Conservation (phyloP, 35 echinoderm and acorn worm genomes). For the Patiria miniata region DNA sequence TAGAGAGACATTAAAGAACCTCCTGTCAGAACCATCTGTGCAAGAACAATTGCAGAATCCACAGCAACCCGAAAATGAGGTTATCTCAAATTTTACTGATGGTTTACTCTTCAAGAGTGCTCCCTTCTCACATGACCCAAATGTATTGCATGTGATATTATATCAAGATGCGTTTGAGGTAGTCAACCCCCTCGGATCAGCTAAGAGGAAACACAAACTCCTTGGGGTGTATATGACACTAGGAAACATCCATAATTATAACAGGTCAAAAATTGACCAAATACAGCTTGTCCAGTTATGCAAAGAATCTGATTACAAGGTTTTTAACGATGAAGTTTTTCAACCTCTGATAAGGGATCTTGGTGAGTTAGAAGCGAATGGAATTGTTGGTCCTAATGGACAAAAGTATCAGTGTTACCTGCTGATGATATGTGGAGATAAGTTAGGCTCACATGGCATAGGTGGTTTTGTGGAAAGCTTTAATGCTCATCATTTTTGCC, state of each 20-base stretch:
- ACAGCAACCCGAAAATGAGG: neutral
- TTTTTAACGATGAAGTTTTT: slow-evolving; percentile 49
- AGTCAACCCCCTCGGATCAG: slow-evolving; percentile 68
- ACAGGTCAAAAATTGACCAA: slow-evolving; percentile 56
- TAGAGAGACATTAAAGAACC: neutral
- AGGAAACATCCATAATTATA: slow-evolving; percentile 37
- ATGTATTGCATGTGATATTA: slow-evolving; percentile 39
- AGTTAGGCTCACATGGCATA: slow-evolving; percentile 61
- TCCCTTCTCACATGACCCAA: neutral
- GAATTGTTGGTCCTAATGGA: neutral
- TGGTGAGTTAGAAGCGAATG: slow-evolving; percentile 30
- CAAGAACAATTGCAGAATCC: neutral
- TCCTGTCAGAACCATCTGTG: neutral
- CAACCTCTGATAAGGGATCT: slow-evolving; percentile 46
- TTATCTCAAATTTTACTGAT: neutral
- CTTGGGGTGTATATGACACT: slow-evolving; percentile 62
- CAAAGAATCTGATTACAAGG: slow-evolving; percentile 52
- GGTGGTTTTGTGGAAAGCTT: slow-evolving; percentile 62
- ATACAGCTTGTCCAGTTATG: slow-evolving; percentile 59
- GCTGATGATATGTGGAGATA: slow-evolving; percentile 58
- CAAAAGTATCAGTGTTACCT: neutral
- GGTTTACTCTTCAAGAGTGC: neutral
- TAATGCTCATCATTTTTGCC: slow-evolving; percentile 31
- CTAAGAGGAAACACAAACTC: slow-evolving; percentile 72
- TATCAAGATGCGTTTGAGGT: slow-evolving; percentile 74